These are phyloP conservation scores for Thymelicus lineola DNA, from an alignment of 2,888 invertebrate genomes.

Conservation along the genomic window DNA sequence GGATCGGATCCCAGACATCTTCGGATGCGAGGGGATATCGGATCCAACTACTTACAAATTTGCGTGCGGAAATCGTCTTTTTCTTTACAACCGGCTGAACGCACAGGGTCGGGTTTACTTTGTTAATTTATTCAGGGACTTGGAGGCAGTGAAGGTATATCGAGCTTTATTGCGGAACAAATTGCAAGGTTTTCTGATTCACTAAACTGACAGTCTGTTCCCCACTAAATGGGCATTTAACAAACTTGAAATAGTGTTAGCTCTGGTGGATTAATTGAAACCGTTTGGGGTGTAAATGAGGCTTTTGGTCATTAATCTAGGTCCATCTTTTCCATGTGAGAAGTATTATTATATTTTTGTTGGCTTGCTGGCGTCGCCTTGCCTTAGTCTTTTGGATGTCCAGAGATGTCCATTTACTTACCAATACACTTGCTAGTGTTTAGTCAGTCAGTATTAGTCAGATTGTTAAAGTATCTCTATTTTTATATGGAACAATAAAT, in stretches of 20 bases:
- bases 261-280: background rate
- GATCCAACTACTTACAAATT: constrained; percentile 27
- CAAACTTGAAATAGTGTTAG: background rate
- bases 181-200: constrained; percentile 9
- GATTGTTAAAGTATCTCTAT: too few relatives aligned
- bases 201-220: background rate
- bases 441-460: too few relatives aligned
- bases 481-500: too few relatives aligned
- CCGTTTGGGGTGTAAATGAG: background rate
- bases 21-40: constrained; percentile 24
- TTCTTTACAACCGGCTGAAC: constrained; percentile 8
- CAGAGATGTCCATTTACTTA: too few relatives aligned
- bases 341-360: too few relatives aligned
- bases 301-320: background rate
- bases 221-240: background rate
- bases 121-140: constrained; percentile 24
- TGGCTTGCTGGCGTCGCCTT: too few relatives aligned
- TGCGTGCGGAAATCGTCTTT: constrained; percentile 24
- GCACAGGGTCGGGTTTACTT: constrained; percentile 7
- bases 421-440: too few relatives aligned
- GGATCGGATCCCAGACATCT: constrained; percentile 11
- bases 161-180: constrained; percentile 8
- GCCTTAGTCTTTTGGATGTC: too few relatives aligned
- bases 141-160: constrained; percentile 7
- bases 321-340: too few relatives aligned